A percentile compares a stretch with the other conserved stretches of the same genome.
Conservation (phyloP, 2,888 invertebrate genomes). For the Perizoma flavofasciatum region DNA sequence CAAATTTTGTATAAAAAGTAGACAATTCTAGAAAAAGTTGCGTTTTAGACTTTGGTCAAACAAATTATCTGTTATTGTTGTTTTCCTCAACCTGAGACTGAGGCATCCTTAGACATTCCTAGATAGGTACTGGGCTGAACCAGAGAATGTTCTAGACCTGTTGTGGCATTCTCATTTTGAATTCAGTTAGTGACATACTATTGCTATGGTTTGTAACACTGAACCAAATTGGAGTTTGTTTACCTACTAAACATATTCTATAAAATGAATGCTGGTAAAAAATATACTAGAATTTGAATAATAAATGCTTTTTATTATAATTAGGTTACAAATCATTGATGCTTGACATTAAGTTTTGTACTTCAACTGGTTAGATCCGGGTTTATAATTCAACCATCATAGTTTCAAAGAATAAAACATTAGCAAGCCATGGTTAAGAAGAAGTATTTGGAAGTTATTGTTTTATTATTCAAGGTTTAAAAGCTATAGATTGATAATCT, state of each 20-base stretch:
- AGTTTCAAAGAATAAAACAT: too few relatives aligned
- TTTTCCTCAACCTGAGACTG: constrained; percentile 8
- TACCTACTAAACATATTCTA: neutral
- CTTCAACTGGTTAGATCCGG: too few relatives aligned
- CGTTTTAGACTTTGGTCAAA: constrained; percentile 1
- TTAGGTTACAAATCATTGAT: neutral
- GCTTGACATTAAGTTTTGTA: too few relatives aligned
- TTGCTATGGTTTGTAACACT: constrained; percentile 8
- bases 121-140: constrained; percentile 23
- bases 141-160: constrained; percentile 69
- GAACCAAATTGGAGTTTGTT: neutral
- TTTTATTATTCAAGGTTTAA: too few relatives aligned
- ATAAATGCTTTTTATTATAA: neutral
- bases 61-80: constrained; percentile 28
- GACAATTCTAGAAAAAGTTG: too few relatives aligned
- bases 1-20: constrained; percentile 4
- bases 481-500: too few relatives aligned
- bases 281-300: neutral
- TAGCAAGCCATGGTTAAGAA: too few relatives aligned
- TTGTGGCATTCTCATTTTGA: constrained; percentile 14
- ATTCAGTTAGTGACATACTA: constrained; percentile 16
- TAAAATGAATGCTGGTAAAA: neutral
- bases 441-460: too few relatives aligned
- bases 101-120: constrained; percentile 18
- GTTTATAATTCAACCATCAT: too few relatives aligned